Evolutionary conservation across 2,113 vertebrate genomes (phyloP).

Genomic region (Heterotis niloticus): DNA sequence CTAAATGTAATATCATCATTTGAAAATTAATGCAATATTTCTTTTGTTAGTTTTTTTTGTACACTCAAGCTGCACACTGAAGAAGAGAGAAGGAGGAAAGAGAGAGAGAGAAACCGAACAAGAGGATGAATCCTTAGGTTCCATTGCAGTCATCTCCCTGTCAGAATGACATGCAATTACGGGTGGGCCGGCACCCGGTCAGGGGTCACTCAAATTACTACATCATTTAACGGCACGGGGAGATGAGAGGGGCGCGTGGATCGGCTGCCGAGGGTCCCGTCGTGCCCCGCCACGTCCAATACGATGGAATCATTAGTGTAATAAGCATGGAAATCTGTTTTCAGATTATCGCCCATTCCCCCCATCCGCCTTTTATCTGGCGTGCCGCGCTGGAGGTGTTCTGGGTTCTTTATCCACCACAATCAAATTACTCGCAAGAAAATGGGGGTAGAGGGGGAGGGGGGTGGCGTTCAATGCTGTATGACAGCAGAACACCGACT

Average conservation of each 20-base stretch:
- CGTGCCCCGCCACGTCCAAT: constrained; percentile 81
- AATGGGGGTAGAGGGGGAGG: neutral
- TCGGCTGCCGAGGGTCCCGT: constrained; percentile 69
- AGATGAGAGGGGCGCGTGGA: constrained; percentile 80
- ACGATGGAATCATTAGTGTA: constrained; percentile 98
- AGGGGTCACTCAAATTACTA: constrained; percentile 95
- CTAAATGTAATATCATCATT: constrained; percentile 99
- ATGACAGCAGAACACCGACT: constrained; percentile 68
- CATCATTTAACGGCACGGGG: constrained; percentile 83
- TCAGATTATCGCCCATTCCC: constrained; percentile 74
- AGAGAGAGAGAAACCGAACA: neutral
- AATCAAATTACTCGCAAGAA: constrained; percentile 77
- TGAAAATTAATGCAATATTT: constrained; percentile 99
- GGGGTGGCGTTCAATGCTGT: constrained; percentile 56
- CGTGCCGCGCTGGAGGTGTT: constrained; percentile 74
- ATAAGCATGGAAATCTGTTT: constrained; percentile 98
- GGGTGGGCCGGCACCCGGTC: constrained; percentile 80
- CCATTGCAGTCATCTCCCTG: constrained; percentile 71
- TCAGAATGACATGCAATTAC: constrained; percentile 93
- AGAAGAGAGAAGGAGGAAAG: constrained; percentile 21
- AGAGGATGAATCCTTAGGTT: constrained; percentile 58
- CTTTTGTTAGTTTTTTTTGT: constrained; percentile 83
- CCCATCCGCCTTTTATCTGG: constrained; percentile 81
- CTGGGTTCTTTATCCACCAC: constrained; percentile 79
- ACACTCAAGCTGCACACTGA: constrained; percentile 13